phyloP scores from a whole-genome alignment of 2,888 invertebrate species.

The Hedya salicella region DNA sequence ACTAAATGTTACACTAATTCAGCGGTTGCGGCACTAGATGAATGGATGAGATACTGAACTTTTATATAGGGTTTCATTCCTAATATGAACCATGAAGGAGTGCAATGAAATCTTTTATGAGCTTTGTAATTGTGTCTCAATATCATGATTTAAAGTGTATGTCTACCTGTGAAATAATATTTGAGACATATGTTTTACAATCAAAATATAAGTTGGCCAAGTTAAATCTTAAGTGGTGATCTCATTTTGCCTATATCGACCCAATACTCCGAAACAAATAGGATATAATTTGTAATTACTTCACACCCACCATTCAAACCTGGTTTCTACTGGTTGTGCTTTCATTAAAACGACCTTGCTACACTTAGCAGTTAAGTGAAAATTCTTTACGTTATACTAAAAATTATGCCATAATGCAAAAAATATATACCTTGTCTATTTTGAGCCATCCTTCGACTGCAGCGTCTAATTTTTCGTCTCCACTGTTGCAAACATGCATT shows the following conservation, averaged over 20 bases:
- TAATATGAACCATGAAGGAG: too few relatives aligned
- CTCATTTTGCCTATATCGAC: not conserved
- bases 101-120: too few relatives aligned
- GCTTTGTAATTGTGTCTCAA: too few relatives aligned
- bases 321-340: constrained; percentile 3
- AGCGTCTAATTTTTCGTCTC: constrained; percentile 84
- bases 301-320: constrained; percentile 20
- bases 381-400: not conserved
- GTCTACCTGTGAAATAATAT: too few relatives aligned
- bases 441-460: constrained; percentile 90
- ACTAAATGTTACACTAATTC: too few relatives aligned
- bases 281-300: constrained; percentile 23
- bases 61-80: too few relatives aligned
- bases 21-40: too few relatives aligned
- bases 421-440: constrained; percentile 88
- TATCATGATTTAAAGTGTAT: too few relatives aligned
- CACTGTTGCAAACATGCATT: constrained; percentile 73
- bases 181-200: too few relatives aligned
- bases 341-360: constrained; percentile 41
- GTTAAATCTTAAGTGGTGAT: not conserved
- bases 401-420: not conserved
- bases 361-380: constrained; percentile 5
- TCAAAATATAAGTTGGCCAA: too few relatives aligned
- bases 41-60: too few relatives aligned
- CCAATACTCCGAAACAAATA: not conserved